phyloP scores from a whole-genome alignment of 2,888 invertebrate species.

The Iphiclides podalirius region DNA sequence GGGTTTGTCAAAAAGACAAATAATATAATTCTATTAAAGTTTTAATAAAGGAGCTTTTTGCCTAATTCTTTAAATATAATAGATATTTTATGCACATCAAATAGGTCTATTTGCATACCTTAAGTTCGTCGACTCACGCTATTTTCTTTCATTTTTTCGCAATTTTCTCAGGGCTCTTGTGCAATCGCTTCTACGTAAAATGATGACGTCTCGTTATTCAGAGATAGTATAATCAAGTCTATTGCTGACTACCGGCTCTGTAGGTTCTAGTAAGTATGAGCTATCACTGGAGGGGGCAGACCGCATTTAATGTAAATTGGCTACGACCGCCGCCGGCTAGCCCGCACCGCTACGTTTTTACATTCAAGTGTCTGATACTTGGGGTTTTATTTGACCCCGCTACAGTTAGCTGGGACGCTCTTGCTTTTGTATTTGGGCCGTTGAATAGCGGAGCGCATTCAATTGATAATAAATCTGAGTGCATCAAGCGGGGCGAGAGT shows the following conservation, averaged over 20 bases:
- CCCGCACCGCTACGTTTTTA: constrained; percentile 66
- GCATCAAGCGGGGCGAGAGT: constrained; percentile 37
- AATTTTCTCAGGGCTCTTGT: constrained; percentile 17
- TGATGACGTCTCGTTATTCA: constrained; percentile 32
- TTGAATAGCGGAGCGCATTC: constrained; percentile 58
- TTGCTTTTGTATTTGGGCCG: constrained; percentile 61
- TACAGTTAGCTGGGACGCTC: constrained; percentile 57
- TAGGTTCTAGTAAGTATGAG: constrained; percentile 52
- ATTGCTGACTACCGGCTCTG: constrained; percentile 30
- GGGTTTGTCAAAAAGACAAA: no score
- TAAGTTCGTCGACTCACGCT: constrained; percentile 20
- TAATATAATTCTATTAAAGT: no score
- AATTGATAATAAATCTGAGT: constrained; percentile 54
- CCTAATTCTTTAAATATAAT: no score
- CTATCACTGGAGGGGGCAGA: constrained; percentile 62
- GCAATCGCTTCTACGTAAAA: constrained; percentile 22
- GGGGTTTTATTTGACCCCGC: constrained; percentile 62
- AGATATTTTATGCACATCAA: constrained; percentile 19
- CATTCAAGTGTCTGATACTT: constrained; percentile 71
- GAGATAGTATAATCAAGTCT: constrained; percentile 36
- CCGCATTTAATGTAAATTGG: constrained; percentile 77
- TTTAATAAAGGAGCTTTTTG: no score
- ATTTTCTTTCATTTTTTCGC: constrained; percentile 27
- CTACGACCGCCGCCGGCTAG: constrained; percentile 47
- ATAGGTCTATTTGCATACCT: constrained; percentile 22